Percentiles rank a stretch among this genome's conserved stretches.
Evolutionary conservation across 2,888 invertebrate genomes (phyloP).

Genomic region (Onchidella celtica): DNA sequence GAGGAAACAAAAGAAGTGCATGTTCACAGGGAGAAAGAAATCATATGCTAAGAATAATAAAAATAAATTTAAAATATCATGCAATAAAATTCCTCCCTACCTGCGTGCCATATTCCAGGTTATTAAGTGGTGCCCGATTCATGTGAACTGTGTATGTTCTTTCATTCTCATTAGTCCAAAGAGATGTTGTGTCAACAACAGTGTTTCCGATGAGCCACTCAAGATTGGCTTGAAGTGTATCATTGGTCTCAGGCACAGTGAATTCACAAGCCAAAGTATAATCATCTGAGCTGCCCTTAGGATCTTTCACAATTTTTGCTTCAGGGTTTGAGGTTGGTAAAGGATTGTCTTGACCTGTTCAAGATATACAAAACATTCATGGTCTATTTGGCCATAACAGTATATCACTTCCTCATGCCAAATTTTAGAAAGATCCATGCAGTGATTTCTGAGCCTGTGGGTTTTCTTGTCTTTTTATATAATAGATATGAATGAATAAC

Average conservation of each 20-base stretch:
- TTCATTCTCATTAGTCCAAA: constrained; percentile 13
- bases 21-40: too few relatives aligned
- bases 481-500: too few relatives aligned
- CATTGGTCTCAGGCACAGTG: constrained; percentile 3
- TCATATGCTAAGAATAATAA: too few relatives aligned
- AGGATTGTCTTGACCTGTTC: constrained; percentile 52
- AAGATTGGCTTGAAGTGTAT: constrained; percentile 52
- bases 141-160: constrained; percentile 46
- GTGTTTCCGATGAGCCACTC: constrained; percentile 55
- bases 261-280: constrained; percentile 58
- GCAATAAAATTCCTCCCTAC: too few relatives aligned
- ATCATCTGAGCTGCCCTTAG: constrained; percentile 31
- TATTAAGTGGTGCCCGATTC: constrained; percentile 49
- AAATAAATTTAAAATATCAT: too few relatives aligned
- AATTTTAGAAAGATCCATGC: too few relatives aligned
- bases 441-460: too few relatives aligned
- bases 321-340: constrained; percentile 55
- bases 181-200: constrained; percentile 42
- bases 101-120: constrained; percentile 59
- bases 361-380: background rate
- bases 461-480: too few relatives aligned
- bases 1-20: too few relatives aligned
- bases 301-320: constrained; percentile 48
- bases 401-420: too few relatives aligned
- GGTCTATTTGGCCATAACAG: too few relatives aligned